Evolutionary conservation across 2,113 vertebrate species (phyloP), one percentile per base, ranked within the genome.

Genomic region (Halcyon malimbica): DNA sequence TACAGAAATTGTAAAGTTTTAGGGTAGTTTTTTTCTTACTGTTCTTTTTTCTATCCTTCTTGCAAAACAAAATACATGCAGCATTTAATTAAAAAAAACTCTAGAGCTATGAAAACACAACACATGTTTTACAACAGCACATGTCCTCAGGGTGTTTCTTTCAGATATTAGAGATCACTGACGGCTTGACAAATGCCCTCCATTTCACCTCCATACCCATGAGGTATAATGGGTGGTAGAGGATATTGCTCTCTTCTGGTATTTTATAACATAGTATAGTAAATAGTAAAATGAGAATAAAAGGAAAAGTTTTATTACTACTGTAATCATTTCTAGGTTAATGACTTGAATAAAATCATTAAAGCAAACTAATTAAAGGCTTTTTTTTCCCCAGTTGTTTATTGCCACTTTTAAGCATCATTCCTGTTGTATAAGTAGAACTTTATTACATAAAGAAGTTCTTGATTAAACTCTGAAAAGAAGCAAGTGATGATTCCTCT

Each of bases 51-150:
- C 42, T 11, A 0, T 92, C 54, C 44, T 80, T 76, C 91, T 92
- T 11, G 7, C 90, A 94, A 95, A 96, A 80, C 70, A 79, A 90
- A 82, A 70, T 95, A 68, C 87, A 80, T 87, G 62, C 29, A 13
- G 65, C 63, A 88, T 97, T 96, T 97, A 93, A 97, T 97, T 96
- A 51, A 95, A 96, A 95, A 95, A 51, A 51, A 92, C 75, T 77
- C 56, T 91, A 65, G 75, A 93, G 42, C 70, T 74, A 35, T 97
- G 84, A 92, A 95, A 97, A 82, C 56, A 91, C 41, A 92, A 29
- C 85, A 93, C 41, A 60, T 64, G 18, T 83, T 97, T 97, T 96
- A 93, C 91, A 95, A 39, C 67, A 92, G 33, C 65, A 51, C 2
- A 2, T 94, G 54, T 96, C 94, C 86, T 92, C 41, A 68, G 94